Evolutionary conservation across 2,888 invertebrate species (phyloP).

Genomic region (Tiliacea aurago): DNA sequence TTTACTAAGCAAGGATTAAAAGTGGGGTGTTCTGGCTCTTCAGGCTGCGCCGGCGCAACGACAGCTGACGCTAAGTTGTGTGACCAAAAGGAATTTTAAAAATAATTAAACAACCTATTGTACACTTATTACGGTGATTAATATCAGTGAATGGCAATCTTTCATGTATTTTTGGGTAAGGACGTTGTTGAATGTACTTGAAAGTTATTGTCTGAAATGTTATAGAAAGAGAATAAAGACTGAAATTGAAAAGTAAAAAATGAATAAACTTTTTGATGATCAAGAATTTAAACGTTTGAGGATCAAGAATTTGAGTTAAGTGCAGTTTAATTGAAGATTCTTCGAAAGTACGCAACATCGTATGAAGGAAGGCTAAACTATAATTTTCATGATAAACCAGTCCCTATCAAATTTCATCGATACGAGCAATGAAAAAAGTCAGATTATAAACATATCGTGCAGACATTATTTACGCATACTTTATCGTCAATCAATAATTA

Average conservation of each 20-base stretch:
- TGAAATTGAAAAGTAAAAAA: constrained; percentile 14
- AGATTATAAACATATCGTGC: constrained; percentile 73
- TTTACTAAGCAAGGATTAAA: constrained; percentile 82
- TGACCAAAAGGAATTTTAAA: constrained; percentile 52
- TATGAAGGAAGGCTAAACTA: constrained; percentile 49
- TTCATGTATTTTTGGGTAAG: constrained; percentile 45
- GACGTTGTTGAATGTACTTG: constrained; percentile 26
- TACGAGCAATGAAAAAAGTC: constrained; percentile 70
- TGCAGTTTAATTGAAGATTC: constrained; percentile 36
- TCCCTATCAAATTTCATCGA: constrained; percentile 61
- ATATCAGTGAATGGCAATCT: constrained; percentile 61
- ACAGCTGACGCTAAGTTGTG: constrained; percentile 80
- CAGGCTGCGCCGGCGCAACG: constrained; percentile 83
- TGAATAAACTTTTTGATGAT: not conserved
- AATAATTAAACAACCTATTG: constrained; percentile 63
- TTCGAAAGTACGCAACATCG: constrained; percentile 27
- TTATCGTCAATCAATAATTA: constrained; percentile 91
- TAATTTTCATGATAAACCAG: constrained; percentile 59
- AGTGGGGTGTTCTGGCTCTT: constrained; percentile 79
- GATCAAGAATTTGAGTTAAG: constrained; percentile 18
- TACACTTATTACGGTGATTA: constrained; percentile 55
- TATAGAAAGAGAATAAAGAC: constrained; percentile 33
- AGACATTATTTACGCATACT: constrained; percentile 85
- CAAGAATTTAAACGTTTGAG: too few relatives aligned
- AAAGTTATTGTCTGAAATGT: constrained; percentile 39